These are phyloP conservation scores for Sphecodes monilicornis DNA, from an alignment of 2,888 invertebrate species.

Conservation along the genomic window DNA sequence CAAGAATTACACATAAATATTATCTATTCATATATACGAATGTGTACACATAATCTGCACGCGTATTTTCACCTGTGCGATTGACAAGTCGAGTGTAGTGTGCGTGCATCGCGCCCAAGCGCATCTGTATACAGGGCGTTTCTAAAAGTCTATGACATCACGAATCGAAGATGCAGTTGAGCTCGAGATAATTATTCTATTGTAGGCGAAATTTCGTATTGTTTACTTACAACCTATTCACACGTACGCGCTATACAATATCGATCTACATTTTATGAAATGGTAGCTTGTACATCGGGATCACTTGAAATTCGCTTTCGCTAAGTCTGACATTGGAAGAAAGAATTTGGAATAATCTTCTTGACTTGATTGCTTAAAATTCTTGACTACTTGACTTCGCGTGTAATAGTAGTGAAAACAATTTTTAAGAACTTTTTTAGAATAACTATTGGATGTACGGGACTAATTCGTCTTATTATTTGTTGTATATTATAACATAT, in stretches of 20 bases:
- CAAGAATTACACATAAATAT: conserved; percentile 45
- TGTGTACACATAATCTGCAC: conserved; percentile 46
- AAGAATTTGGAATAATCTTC: no score
- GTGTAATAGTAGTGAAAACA: no score
- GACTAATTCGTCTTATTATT: no score
- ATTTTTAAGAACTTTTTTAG: no score
- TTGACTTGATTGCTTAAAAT: no score
- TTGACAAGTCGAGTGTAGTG: conserved; percentile 32
- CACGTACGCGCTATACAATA: conserved; percentile 25
- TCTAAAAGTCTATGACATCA: conserved; percentile 33
- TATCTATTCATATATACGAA: conserved; percentile 49
- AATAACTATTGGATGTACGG: no score
- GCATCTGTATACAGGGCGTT: conserved; percentile 42
- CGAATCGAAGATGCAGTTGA: conserved; percentile 31
- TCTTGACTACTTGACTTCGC: no score
- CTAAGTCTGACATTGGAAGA: not conserved
- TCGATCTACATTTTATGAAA: not conserved
- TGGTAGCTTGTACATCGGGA: not conserved
- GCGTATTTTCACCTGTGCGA: conserved; percentile 23
- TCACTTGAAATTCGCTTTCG: not conserved
- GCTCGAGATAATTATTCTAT: conserved; percentile 32
- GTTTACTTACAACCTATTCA: conserved; percentile 23
- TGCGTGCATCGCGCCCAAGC: conserved; percentile 22
- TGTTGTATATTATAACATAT: no score
- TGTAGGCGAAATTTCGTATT: conserved; percentile 12